These are phyloP conservation scores for Pilophorus perplexus DNA, from an alignment of 2,888 invertebrate genomes.

Conservation along the genomic window DNA sequence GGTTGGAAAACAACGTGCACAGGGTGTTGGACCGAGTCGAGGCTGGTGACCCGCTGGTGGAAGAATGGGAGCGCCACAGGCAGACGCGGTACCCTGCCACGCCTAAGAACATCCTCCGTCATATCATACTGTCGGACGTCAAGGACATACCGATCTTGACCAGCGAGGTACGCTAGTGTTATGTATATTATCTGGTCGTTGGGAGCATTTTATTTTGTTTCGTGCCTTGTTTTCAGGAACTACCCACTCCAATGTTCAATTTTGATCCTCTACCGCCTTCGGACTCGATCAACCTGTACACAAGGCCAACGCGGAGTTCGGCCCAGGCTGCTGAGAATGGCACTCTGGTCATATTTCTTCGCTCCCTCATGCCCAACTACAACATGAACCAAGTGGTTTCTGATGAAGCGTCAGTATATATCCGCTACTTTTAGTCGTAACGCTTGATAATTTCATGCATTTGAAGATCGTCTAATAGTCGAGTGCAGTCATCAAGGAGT, in stretches of 20 bases:
- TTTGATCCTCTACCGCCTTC: conserved; percentile 77
- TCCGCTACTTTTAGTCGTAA: background rate
- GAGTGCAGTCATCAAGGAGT: too few relatives aligned
- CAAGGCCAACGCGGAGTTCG: conserved; percentile 53
- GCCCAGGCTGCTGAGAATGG: conserved; percentile 50
- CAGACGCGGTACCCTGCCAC: conserved; percentile 62
- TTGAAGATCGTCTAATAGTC: too few relatives aligned
- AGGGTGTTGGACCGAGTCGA: conserved; percentile 64
- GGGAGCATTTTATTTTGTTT: too few relatives aligned
- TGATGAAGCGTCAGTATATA: conserved; percentile 42
- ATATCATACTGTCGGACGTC: conserved; percentile 69
- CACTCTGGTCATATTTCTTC: conserved; percentile 57
- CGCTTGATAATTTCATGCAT: too few relatives aligned
- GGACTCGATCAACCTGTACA: conserved; percentile 71
- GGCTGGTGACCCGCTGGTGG: conserved; percentile 59
- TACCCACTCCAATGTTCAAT: conserved; percentile 62
- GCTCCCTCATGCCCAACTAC: conserved; percentile 70
- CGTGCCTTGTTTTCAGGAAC: conserved; percentile 22
- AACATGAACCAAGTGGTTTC: conserved; percentile 54
- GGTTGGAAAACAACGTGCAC: conserved; percentile 73
- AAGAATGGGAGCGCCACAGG: conserved; percentile 63
- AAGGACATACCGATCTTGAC: conserved; percentile 63
- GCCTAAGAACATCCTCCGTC: conserved; percentile 66
- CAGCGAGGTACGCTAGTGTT: conserved; percentile 57
- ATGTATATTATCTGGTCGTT: too few relatives aligned